A percentile compares a stretch with the other conserved stretches of the same genome.
Evolutionary conservation across 2,113 vertebrate species (phyloP).

Genomic region (Leucoraja erinaceus): DNA sequence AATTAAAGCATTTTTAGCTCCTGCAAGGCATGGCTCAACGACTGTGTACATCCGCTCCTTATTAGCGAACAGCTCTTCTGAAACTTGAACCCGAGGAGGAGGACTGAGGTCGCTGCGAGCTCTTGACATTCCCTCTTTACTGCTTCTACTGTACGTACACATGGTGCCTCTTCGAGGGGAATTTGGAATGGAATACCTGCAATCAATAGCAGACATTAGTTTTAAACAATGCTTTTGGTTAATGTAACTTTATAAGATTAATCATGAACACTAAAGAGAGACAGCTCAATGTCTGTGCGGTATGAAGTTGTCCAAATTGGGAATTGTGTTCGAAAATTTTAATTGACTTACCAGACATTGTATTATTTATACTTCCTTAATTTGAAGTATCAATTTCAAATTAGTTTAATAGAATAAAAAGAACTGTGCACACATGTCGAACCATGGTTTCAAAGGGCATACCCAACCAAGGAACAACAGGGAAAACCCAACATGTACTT

Average conservation of each 20-base stretch:
- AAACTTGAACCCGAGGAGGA: neutral
- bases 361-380: neutral
- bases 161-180: no score
- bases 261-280: neutral
- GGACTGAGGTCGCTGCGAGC: neutral
- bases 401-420: neutral
- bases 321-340: neutral
- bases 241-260: neutral
- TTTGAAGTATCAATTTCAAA: neutral
- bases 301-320: neutral
- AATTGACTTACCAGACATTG: neutral
- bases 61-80: neutral
- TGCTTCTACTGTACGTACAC: neutral
- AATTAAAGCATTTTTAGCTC: neutral
- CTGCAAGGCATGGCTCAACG: neutral
- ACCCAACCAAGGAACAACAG: constrained; percentile 74
- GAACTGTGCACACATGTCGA: constrained; percentile 80
- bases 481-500: constrained; percentile 61
- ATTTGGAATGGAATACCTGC: neutral
- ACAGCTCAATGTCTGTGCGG: neutral
- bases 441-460: constrained; percentile 74
- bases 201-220: neutral
- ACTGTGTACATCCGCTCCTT: neutral
- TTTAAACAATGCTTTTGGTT: neutral
- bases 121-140: neutral